Conservation (phyloP, 2,113 vertebrate genomes). For the Brachyhypopomus gauderio region DNA sequence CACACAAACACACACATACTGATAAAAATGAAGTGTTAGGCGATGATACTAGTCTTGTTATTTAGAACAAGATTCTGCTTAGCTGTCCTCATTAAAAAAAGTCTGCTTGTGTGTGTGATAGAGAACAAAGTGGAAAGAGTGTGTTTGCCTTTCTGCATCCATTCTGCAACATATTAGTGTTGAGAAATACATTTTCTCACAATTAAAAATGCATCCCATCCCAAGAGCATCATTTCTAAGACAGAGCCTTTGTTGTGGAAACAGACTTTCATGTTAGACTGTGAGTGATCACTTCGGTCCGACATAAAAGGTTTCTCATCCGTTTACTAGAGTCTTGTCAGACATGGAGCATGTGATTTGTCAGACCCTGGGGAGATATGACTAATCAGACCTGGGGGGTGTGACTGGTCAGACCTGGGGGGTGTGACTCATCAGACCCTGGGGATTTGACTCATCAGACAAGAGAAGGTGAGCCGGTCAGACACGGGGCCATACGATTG, state of each 20-base stretch:
- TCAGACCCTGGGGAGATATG: no score
- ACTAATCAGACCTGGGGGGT: no score
- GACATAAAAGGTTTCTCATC: background rate
- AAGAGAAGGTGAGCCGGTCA: no score
- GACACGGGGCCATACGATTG: no score
- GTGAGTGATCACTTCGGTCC: background rate
- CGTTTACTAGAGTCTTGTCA: no score
- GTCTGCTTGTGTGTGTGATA: background rate
- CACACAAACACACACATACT: conserved; percentile 3
- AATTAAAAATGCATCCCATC: conserved; percentile 48
- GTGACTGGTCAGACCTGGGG: no score
- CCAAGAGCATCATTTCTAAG: conserved; percentile 38
- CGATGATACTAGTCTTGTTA: conserved; percentile 21
- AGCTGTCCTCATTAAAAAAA: conserved; percentile 44
- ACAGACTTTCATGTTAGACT: background rate
- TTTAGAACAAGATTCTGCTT: conserved; percentile 36
- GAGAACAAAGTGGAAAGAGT: background rate
- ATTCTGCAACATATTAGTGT: conserved; percentile 4
- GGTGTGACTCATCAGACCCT: no score
- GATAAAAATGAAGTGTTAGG: background rate
- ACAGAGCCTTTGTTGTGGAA: background rate
- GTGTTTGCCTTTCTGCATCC: background rate
- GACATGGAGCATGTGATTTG: no score
- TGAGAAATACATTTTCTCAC: conserved; percentile 24
- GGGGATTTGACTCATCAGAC: no score